phyloP scores from a whole-genome alignment of 1,140 invertebrate species.

The Drosophila aff. region DNA sequence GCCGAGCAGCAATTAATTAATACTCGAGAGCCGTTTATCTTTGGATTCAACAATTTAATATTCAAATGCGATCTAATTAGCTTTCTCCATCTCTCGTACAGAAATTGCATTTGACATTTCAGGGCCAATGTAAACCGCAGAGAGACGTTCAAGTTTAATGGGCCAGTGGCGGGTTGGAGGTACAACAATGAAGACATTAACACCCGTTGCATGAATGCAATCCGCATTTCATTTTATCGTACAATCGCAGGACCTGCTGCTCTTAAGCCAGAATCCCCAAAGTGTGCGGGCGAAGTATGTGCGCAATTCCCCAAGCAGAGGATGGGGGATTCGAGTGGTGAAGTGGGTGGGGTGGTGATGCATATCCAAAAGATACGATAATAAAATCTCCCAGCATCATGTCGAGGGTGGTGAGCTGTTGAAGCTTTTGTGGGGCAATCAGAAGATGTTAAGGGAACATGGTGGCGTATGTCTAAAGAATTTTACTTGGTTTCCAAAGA shows the following conservation, averaged over 20 bases:
- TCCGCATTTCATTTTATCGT: constrained; percentile 47
- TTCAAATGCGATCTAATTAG: constrained; percentile 46
- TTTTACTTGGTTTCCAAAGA: not conserved
- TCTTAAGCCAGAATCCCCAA: constrained; percentile 27
- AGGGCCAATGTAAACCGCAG: constrained; percentile 20
- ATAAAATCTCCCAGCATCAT: constrained; percentile 20
- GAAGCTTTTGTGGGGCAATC: constrained; percentile 42
- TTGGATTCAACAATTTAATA: constrained; percentile 29
- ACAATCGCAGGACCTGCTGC: constrained; percentile 18
- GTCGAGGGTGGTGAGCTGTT: constrained; percentile 9
- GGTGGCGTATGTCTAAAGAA: not conserved
- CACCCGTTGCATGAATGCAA: constrained; percentile 42
- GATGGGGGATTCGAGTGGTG: not conserved
- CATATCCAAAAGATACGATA: constrained; percentile 28
- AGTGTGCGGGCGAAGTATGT: constrained; percentile 33
- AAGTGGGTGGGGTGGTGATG: not conserved
- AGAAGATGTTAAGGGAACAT: constrained; percentile 9
- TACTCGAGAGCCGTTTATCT: constrained; percentile 20
- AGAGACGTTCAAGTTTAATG: constrained; percentile 35
- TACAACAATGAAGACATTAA: constrained; percentile 47
- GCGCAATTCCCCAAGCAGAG: constrained; percentile 27
- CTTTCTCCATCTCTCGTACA: not conserved
- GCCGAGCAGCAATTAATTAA: constrained; percentile 34
- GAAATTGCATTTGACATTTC: constrained; percentile 37
- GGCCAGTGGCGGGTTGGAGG: not conserved